Conservation (phyloP, 2,888 invertebrate genomes). For the Spodoptera picta region DNA sequence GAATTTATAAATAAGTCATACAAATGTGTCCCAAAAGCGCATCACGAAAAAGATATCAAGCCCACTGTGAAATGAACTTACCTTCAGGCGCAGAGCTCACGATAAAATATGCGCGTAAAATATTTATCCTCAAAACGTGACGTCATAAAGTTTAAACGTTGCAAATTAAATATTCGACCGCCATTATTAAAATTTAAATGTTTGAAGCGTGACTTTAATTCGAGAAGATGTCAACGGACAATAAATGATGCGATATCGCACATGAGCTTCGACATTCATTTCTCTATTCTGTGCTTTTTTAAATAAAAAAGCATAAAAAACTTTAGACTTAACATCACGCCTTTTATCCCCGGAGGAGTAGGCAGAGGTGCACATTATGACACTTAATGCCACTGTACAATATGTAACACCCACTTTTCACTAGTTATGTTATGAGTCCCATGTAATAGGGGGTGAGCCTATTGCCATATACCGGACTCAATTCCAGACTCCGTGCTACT, state of each 20-base stretch:
- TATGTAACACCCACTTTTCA: no score
- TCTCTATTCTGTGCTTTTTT: neutral
- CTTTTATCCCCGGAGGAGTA: no score
- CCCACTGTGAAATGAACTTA: constrained; percentile 23
- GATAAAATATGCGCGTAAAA: constrained; percentile 36
- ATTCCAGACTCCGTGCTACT: no score
- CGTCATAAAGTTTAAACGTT: constrained; percentile 44
- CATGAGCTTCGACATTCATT: constrained; percentile 17
- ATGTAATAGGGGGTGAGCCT: no score
- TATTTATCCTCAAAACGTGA: constrained; percentile 52
- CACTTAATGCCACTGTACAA: no score
- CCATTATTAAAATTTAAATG: constrained; percentile 41
- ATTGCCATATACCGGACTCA: no score
- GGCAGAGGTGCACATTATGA: no score
- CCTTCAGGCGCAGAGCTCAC: constrained; percentile 9
- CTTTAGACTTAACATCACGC: no score
- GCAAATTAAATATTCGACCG: constrained; percentile 48
- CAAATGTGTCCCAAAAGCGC: no score
- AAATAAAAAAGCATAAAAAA: no score
- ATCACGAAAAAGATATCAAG: constrained; percentile 10
- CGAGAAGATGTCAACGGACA: constrained; percentile 30
- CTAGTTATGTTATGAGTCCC: no score
- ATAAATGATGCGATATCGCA: constrained; percentile 22
- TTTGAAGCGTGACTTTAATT: constrained; percentile 43
- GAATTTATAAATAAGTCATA: no score